Evolutionary conservation across 2,113 vertebrate species (phyloP), one percentile per base, ranked within the genome.

Genomic region (Odontophorus gujanensis): DNA sequence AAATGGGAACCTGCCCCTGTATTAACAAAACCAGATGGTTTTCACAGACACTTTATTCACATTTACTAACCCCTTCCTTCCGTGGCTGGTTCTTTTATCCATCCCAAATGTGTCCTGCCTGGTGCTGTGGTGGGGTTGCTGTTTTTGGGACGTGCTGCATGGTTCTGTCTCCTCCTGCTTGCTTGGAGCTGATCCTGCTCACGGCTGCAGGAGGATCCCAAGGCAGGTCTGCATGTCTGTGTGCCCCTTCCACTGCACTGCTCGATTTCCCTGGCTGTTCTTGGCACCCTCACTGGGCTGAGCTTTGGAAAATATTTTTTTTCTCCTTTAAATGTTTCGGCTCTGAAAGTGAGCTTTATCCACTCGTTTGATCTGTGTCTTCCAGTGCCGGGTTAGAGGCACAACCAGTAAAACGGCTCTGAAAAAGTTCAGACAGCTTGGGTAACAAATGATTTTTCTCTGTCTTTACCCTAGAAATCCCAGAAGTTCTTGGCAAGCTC

Each of bases 401-500:
- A 34, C 66, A 10, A 66, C 50, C 26, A 11, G 40, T 45, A 24
- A 68, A 89, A 28, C 7, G 1, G 34, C 66, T 67, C 55, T 1
- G 18, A 68, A 32, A 47, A 42, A 26, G 26, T 19, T 24, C 32
- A 47, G 19, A 75, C 57, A 34, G 66, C 72, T 79, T 42, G 11
- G 7, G 45, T 93, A 81, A 96, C 89, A 73, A 71, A 17, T 5
- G 18, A 38, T 57, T 62, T 78, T 47, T 87, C 48, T 66, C 57
- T 81, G 16, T 83, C 71, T 93, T 76, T 72, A 14, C 86, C 59
- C 72, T 42, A 97, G 96, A 96, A 91, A 88, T 86, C 89, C 47
- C 96, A 97, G 92, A 97, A 81, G 89, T 14, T 97, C 87, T 65
- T 97, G 89, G 93, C 95, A 42, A 95, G 92, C 74, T 96, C 93